Evolutionary conservation across 2,888 invertebrate genomes (phyloP), one percentile per base, ranked within the genome.

Genomic region (Chelonus formosanus): DNA sequence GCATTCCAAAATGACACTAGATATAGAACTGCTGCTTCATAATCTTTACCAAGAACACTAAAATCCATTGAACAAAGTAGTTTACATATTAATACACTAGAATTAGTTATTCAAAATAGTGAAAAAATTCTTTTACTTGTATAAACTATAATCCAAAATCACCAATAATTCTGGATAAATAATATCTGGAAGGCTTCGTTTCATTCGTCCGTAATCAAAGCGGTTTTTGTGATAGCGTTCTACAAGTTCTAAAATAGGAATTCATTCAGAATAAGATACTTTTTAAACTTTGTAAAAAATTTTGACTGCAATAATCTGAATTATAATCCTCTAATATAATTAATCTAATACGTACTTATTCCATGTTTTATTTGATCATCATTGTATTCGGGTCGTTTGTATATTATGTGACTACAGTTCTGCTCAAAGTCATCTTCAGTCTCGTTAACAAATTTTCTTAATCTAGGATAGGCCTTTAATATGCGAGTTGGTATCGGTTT

Each of bases 1-100:
- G 75, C 82, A 60, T 80, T 77, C 80, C 80, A 81, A 55, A 78
- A 81, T 1, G 81, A 73, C 5, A 80, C 36, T 20, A 79, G 59
- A 61, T 82, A 82, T 54, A 70, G 68, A 36, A 71, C 70, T 1
- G 76, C 68, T 54, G 71, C 73, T 31, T 73, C 67, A n/a, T 61
- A 45, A 35, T 73, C 63, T 50, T 55, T 63, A 3, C 74, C 72
- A 3, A 78, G 60, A 61, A 69, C 63, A 50, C 79, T 79, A 53
- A 6, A 67, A 54, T 35, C 10, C 8, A 4, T 20, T 20, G 20
- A 20, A 20, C 20, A 20, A 20, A 20, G 20, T 20, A 55, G n/a
- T 48, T 48, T 48, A 7, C 43, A 43, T 45, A 6, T 7, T 5
- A 57, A 43, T 10, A 8, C n/a, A 58, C 35, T 20, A 52, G 44